phyloP scores from a whole-genome alignment of 2,888 invertebrate genomes.

The Ormyrus nitidulus region DNA sequence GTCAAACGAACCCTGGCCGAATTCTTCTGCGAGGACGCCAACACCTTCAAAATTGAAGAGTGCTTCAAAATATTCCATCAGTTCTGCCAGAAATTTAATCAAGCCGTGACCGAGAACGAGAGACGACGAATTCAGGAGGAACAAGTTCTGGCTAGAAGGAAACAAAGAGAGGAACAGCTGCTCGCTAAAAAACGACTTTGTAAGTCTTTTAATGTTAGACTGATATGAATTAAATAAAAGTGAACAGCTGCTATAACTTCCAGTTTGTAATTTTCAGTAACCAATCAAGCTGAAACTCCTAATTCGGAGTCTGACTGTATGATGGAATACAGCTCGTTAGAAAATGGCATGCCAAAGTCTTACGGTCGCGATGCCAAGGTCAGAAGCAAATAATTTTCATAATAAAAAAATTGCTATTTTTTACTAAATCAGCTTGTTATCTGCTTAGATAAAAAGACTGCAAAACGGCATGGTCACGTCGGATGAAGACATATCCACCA shows the following conservation, averaged over 20 bases:
- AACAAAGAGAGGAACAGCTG: conserved; percentile 85
- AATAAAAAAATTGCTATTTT: not conserved
- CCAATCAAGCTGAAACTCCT: conserved; percentile 83
- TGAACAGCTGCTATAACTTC: not conserved
- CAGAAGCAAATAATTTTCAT: conserved; percentile 13
- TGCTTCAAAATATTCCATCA: conserved; percentile 92
- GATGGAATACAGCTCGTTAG: conserved; percentile 87
- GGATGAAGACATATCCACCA: conserved; percentile 80
- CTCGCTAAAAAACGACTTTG: conserved; percentile 80
- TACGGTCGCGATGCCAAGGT: conserved; percentile 74
- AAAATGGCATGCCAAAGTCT: conserved; percentile 80
- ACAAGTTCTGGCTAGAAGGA: conserved; percentile 87
- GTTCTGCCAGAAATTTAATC: conserved; percentile 91
- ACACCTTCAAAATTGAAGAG: conserved; percentile 94
- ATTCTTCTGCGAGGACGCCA: conserved; percentile 96
- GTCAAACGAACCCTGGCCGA: conserved; percentile 89
- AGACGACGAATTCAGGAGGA: conserved; percentile 89
- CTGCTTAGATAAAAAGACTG: conserved; percentile 71
- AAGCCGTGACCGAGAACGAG: conserved; percentile 91
- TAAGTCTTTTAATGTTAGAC: conserved; percentile 67
- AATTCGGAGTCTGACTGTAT: conserved; percentile 85
- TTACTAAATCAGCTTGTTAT: not conserved
- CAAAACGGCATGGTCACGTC: conserved; percentile 78
- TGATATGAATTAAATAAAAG: not conserved
- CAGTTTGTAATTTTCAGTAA: conserved; percentile 75